Evolutionary conservation across 2,797 vertebrate genomes (phyloP), one percentile per base, ranked within the genome.

Genomic region (Poecile montanus): DNA sequence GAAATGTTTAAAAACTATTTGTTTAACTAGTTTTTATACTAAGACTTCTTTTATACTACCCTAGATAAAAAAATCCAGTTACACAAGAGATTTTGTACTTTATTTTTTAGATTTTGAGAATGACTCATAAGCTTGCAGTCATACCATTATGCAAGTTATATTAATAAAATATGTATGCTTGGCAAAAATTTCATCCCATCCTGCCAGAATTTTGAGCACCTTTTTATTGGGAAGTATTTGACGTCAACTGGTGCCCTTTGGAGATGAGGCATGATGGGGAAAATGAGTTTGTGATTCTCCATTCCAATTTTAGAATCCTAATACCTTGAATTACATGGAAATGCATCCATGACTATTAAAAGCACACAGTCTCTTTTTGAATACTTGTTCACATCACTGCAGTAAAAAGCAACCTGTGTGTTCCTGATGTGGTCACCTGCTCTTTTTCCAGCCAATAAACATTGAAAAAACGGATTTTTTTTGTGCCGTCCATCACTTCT

Each of bases 111-210:
- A 75, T 91, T 89, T 68, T 57, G 30, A 45, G 76, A 89, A 57
- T 95, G 89, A 93, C 79, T 92, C 89, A 91, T 91, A 80, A 54
- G 40, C 54, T 77, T 95, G 82, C 48, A 89, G 78, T 76, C 89
- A 56, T 34, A 36, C 53, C 50, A 53, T 92, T 88, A 89, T 83
- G 85, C 75, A 93, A 95, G 72, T 88, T 65, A 53, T 17, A 67
- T 56, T 83, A 92, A 89, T 91, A 88, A 91, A 89, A 94, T 73
- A 79, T 73, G 72, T 73, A 76, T 66, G 68, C 67, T 58, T 93
- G 91, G 91, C 87, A 94, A 94, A 94, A 94, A 80, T 61, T 53
- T 77, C 50, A 65, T 62, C 29, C 1, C 0, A 51, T 71, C n/a
- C 83, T 91, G 85, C 79, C 89, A 94, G 85, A 87, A 91, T 77